A percentile compares a stretch with the other conserved stretches of the same genome.
Conservation (phyloP, 2,113 vertebrate species). For the Lepus timidus region DNA sequence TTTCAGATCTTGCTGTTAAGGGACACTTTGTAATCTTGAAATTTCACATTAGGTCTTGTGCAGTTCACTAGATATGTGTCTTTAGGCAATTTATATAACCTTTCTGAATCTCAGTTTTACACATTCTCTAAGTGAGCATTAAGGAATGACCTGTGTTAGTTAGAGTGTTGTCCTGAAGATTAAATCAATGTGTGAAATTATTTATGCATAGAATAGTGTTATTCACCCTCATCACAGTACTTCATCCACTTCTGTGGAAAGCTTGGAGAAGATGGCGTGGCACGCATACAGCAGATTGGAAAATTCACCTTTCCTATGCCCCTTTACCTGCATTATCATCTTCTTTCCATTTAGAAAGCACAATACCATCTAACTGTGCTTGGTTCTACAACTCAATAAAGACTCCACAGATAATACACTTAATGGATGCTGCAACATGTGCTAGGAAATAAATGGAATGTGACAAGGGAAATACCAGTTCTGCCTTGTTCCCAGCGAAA, state of each 20-base stretch:
- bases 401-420: constrained; percentile 19
- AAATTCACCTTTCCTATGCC: background rate
- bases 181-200: background rate
- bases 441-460: constrained; percentile 66
- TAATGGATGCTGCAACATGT: background rate
- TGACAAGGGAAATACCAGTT: constrained; percentile 36
- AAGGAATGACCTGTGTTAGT: background rate
- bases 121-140: background rate
- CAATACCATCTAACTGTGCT: background rate
- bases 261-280: background rate
- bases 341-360: background rate
- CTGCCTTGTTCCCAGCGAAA: background rate
- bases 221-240: background rate
- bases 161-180: background rate
- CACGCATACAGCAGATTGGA: background rate
- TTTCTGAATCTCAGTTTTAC: background rate
- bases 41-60: background rate
- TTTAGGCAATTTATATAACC: background rate
- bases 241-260: background rate
- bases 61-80: background rate
- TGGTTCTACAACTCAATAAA: background rate
- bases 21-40: background rate
- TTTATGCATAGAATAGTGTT: background rate
- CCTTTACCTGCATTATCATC: constrained; percentile 21
- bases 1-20: background rate